Conservation (phyloP, 2,113 vertebrate genomes). For the Propithecus coquereli region DNA sequence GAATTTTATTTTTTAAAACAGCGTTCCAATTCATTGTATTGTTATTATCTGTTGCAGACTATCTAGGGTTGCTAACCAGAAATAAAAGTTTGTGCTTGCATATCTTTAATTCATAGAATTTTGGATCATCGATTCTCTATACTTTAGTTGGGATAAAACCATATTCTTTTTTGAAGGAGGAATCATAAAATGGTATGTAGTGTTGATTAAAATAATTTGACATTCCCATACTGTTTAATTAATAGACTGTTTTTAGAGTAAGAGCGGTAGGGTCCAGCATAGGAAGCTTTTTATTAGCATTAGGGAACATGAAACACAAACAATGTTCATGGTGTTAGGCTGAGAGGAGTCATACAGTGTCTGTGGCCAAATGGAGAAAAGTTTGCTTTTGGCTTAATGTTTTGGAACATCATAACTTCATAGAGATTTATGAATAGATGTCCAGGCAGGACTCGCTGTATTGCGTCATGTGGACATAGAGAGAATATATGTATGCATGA, state of each 20-base stretch:
- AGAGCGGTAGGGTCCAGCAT: background rate
- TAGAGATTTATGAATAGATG: background rate
- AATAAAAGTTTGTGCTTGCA: background rate
- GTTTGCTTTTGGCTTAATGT: constrained; percentile 25
- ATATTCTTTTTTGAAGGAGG: background rate
- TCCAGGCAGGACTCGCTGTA: background rate
- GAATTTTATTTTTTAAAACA: background rate
- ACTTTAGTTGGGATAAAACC: background rate
- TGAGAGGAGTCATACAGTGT: background rate
- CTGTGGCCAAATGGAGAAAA: background rate
- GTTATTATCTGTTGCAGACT: background rate
- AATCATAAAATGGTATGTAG: background rate
- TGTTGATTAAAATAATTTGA: background rate
- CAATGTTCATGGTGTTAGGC: background rate
- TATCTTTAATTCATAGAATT: background rate
- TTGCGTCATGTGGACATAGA: background rate
- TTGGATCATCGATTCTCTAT: background rate
- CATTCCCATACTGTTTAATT: background rate
- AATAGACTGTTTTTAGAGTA: background rate
- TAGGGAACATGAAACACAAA: background rate
- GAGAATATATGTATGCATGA: background rate
- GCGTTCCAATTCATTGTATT: background rate
- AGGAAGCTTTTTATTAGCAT: background rate
- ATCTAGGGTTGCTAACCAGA: background rate
- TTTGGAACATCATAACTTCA: constrained; percentile 35